These are phyloP conservation scores for Cepphus grylle DNA, from an alignment of 2,113 vertebrate genomes.

Conservation along the genomic window DNA sequence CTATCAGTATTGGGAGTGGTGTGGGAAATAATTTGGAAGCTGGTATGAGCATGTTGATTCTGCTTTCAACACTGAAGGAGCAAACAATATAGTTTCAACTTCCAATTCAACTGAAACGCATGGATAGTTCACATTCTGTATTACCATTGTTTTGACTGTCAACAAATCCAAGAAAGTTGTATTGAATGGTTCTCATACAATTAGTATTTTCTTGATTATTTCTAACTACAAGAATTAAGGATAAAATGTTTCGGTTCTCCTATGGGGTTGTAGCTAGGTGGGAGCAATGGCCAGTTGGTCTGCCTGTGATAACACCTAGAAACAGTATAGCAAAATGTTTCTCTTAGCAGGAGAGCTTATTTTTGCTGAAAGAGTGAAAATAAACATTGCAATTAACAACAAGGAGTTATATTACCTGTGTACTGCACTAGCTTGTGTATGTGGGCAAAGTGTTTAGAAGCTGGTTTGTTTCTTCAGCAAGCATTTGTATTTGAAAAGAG, in stretches of 20 bases:
- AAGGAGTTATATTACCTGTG: not conserved
- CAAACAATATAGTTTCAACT: conserved; percentile 6
- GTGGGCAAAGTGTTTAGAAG: not conserved
- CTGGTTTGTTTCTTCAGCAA: not conserved
- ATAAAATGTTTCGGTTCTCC: not conserved
- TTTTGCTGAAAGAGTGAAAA: not conserved
- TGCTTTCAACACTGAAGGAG: not conserved
- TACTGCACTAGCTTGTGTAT: not conserved
- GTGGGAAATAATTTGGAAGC: conserved; percentile 30
- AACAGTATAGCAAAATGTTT: not conserved
- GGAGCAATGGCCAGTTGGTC: not conserved
- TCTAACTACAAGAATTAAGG: not conserved
- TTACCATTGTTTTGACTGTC: not conserved
- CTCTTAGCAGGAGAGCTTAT: not conserved
- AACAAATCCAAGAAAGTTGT: not conserved
- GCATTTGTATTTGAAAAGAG: not conserved
- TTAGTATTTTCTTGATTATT: not conserved
- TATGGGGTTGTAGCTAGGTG: not conserved
- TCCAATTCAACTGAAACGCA: not conserved
- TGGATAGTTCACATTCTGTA: not conserved
- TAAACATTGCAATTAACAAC: not conserved
- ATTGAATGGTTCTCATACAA: not conserved
- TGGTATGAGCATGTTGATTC: conserved; percentile 1
- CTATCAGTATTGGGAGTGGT: conserved; percentile 17
- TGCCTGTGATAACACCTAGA: not conserved